Evolutionary conservation across 2,888 invertebrate species (phyloP).

Genomic region (Epinotia bilunana): DNA sequence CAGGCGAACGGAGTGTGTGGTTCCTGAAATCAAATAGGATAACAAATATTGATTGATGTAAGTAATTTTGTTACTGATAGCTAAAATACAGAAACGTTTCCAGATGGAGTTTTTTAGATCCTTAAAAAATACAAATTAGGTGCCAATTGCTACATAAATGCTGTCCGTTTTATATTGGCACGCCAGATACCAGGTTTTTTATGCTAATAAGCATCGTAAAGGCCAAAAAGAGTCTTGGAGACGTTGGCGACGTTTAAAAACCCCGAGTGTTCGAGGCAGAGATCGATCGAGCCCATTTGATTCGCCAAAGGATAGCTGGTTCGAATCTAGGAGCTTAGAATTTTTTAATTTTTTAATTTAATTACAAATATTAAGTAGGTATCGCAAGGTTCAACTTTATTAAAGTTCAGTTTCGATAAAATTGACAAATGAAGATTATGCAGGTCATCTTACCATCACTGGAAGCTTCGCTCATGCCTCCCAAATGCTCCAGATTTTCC

Average conservation of each 20-base stretch:
- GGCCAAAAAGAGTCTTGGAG: too few relatives aligned
- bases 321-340: too few relatives aligned
- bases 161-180: not conserved
- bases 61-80: not conserved
- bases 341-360: too few relatives aligned
- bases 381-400: not conserved
- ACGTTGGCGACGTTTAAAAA: too few relatives aligned
- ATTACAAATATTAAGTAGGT: too few relatives aligned
- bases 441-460: slow-evolving; percentile 91
- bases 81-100: too few relatives aligned
- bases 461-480: slow-evolving; percentile 97
- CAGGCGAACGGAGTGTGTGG: slow-evolving; percentile 96
- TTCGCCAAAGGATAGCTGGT: too few relatives aligned
- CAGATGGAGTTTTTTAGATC: too few relatives aligned
- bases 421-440: not conserved
- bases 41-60: not conserved
- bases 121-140: too few relatives aligned
- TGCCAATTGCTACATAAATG: too few relatives aligned
- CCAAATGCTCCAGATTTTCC: slow-evolving; percentile 95
- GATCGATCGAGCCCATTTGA: too few relatives aligned
- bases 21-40: slow-evolving; percentile 69
- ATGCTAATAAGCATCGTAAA: not conserved
- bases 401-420: not conserved
- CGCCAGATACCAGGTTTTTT: not conserved
- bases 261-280: too few relatives aligned